These are phyloP conservation scores for Lepidochrysops patricia DNA, from an alignment of 2,888 invertebrate genomes.

Conservation along the genomic window DNA sequence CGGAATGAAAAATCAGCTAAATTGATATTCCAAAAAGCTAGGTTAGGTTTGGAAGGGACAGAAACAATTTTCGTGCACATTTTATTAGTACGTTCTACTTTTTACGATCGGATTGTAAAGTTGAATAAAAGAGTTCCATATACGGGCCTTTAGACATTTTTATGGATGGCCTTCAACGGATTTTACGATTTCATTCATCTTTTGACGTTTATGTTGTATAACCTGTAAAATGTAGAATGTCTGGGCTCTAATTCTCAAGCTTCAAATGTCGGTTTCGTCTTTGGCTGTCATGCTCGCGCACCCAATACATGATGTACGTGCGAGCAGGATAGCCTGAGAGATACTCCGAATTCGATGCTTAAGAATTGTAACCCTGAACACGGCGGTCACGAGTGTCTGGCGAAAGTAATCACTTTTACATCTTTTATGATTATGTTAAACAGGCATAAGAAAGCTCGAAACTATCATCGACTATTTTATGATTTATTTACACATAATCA, in stretches of 20 bases:
- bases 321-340: too few species aligned
- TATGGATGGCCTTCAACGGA: slow-evolving; percentile 59
- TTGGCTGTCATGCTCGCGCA: too few species aligned
- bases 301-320: too few species aligned
- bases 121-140: slow-evolving; percentile 63
- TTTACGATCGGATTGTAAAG: slow-evolving; percentile 56
- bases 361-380: too few species aligned
- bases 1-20: background rate
- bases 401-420: background rate
- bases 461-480: background rate
- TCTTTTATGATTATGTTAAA: background rate
- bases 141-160: slow-evolving; percentile 60
- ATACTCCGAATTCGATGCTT: too few species aligned
- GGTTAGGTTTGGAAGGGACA: background rate
- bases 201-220: slow-evolving; percentile 8
- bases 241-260: too few species aligned
- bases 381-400: background rate
- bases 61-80: slow-evolving; percentile 30
- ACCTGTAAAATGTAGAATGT: slow-evolving; percentile 3
- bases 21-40: background rate
- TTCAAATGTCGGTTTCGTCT: too few species aligned
- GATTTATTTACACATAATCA: background rate
- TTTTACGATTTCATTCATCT: slow-evolving; percentile 59
- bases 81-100: slow-evolving; percentile 53
- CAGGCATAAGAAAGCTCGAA: too few species aligned